Percentiles rank a stretch among this genome's conserved stretches.
These are phyloP conservation scores for Umimayanthus kanabou DNA, from an alignment of 92 coral and sea anemone genomes.

Conservation along the genomic window DNA sequence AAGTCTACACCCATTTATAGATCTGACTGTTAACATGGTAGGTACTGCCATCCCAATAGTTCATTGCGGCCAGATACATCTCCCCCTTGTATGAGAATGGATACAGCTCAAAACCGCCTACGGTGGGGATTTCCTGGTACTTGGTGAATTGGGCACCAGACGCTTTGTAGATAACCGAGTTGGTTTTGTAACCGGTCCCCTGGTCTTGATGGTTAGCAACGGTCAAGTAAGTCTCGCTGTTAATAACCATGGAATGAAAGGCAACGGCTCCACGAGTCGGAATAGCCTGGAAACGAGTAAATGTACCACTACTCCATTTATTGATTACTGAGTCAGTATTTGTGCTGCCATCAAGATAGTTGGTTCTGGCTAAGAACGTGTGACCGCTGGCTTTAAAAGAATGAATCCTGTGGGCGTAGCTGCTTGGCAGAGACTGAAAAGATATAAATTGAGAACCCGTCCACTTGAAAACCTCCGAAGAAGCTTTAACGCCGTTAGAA, in stretches of 20 bases:
- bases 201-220: slow-evolving; percentile 28
- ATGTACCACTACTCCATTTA: slow-evolving; percentile 48
- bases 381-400: slow-evolving; percentile 43
- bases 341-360: slow-evolving; percentile 10
- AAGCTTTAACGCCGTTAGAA: slow-evolving; percentile 3
- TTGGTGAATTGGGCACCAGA: slow-evolving; percentile 51
- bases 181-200: not conserved
- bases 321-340: slow-evolving; percentile 35
- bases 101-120: slow-evolving; percentile 46
- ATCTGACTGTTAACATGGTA: slow-evolving; percentile 25
- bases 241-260: slow-evolving; percentile 48
- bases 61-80: slow-evolving; percentile 34
- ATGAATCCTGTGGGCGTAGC: slow-evolving; percentile 12
- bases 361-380: slow-evolving; percentile 49
- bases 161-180: slow-evolving; percentile 55
- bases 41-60: slow-evolving; percentile 31
- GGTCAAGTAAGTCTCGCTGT: slow-evolving; percentile 42
- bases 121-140: slow-evolving; percentile 51
- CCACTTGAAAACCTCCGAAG: slow-evolving; percentile 53
- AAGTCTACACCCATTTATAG: slow-evolving; percentile 38
- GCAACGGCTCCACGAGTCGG: slow-evolving; percentile 48
- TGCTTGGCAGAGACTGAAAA: slow-evolving; percentile 45
- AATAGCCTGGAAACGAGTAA: slow-evolving; percentile 46
- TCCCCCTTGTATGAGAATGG: slow-evolving; percentile 59
- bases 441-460: slow-evolving; percentile 31